Evolutionary conservation across 2,888 invertebrate species (phyloP), one percentile per base, ranked within the genome.

Genomic region (Hirtodrosophila confusa): DNA sequence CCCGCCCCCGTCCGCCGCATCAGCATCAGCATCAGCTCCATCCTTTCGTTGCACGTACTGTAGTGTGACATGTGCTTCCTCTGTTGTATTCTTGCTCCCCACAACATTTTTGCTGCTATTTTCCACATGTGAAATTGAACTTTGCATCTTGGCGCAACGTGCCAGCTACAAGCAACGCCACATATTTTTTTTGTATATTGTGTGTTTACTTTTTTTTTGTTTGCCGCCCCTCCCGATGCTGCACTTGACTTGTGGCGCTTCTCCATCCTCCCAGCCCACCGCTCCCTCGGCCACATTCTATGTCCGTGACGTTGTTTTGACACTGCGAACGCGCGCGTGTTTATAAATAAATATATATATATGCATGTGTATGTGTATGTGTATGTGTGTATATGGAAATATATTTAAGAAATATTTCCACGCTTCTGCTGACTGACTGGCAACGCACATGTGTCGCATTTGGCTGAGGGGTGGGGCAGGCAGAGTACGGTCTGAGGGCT

Each of bases 61-160:
- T 69, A 65, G 47, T 67, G 69, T 84, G 84, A 84, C 84, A 88
- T 84, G 86, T 84, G 88, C 86, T 84, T 84, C 84, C 84, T 84
- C 84, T 86, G 67, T 75, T 78, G 62, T 78, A 86, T 85, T 79
- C 85, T 64, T 45, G 67, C 73, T 58, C 53, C 51, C 64, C 51
- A 58, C 65, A 60, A 61, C 69, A 67, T 73, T 69, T 69, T 54
- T 58, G 63, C 69, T 84, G 75, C 65, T 84, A 73, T 87, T 78
- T 82, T 87, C 82, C 79, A 87, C 87, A 82, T 82, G 86, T 88
- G 86, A 83, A 84, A 84, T 79, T 84, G 84, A 84, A 84, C 84
- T 84, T 84, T 84, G 84, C 86, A 88, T 84, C 82, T 87, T 85
- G 84, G 62, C 67, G 73, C 87, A 75, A 72, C 72, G 75, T 80